Evolutionary conservation across 2,797 vertebrate species (phyloP).

Genomic region (Dallia pectoralis): DNA sequence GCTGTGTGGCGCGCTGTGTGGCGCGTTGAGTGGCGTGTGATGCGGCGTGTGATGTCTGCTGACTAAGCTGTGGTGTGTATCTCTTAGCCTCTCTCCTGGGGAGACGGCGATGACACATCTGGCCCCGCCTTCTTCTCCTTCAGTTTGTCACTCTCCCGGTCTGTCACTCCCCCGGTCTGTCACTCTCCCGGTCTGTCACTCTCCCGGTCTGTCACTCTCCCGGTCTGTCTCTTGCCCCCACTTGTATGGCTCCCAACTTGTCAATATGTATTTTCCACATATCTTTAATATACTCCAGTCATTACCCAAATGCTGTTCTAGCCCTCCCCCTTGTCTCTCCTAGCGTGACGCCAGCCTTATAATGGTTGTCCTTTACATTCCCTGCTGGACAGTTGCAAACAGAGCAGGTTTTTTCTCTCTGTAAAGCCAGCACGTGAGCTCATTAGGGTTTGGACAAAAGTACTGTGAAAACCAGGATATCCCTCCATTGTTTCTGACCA

Average conservation of each 20-base stretch:
- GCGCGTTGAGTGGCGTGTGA: too few species aligned
- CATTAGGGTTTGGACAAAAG: conserved; percentile 37
- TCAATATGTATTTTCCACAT: too few species aligned
- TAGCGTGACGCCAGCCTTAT: conserved; percentile 21
- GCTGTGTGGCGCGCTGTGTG: too few species aligned
- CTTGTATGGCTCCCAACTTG: conserved; percentile 15
- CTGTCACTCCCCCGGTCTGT: background rate
- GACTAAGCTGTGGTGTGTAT: background rate
- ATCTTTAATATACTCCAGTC: too few species aligned
- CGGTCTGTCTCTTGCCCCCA: background rate
- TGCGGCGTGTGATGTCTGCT: background rate
- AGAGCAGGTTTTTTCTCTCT: conserved; percentile 37
- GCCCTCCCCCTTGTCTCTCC: background rate
- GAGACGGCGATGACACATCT: background rate
- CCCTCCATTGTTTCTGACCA: conserved; percentile 76
- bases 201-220: background rate
- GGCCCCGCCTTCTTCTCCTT: background rate
- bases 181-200: background rate
- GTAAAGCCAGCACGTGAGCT: conserved; percentile 38
- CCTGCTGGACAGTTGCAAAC: conserved; percentile 42
- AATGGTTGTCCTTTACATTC: conserved; percentile 26
- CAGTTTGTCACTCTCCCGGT: background rate
- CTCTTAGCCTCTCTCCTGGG: background rate
- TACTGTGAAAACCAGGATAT: conserved; percentile 77
- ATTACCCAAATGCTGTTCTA: too few species aligned